These are phyloP conservation scores for Malurus melanocephalus DNA, from an alignment of 2,113 vertebrate genomes.

Conservation along the genomic window DNA sequence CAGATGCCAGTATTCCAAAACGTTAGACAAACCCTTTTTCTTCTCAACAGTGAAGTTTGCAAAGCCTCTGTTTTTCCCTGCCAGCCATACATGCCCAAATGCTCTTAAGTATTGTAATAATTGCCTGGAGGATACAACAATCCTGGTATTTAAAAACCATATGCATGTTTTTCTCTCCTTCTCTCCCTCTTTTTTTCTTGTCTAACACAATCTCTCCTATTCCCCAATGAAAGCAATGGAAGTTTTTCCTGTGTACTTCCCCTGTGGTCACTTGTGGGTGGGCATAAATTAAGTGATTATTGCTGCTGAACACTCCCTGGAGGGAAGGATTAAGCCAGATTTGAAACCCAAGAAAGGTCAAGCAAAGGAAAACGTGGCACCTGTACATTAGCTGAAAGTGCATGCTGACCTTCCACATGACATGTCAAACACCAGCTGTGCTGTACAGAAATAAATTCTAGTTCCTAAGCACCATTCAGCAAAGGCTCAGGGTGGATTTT, in stretches of 20 bases:
- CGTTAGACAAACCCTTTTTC: background rate
- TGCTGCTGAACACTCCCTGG: background rate
- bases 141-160: background rate
- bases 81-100: background rate
- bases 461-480: background rate
- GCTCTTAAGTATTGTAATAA: background rate
- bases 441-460: background rate
- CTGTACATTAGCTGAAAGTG: constrained; percentile 5
- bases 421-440: background rate
- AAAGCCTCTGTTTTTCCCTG: background rate
- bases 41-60: background rate
- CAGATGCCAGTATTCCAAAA: background rate
- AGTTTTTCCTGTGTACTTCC: background rate
- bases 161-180: background rate
- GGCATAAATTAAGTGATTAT: constrained; percentile 47
- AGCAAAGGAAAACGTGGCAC: constrained; percentile 17
- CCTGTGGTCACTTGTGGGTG: constrained; percentile 16
- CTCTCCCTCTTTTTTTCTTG: background rate
- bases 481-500: background rate
- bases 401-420: background rate
- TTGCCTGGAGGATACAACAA: background rate
- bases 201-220: background rate
- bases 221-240: background rate
- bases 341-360: constrained; percentile 25
- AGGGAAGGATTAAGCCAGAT: constrained; percentile 25